Conservation (phyloP, 2,888 invertebrate species). For the Limnephilus lunatus region DNA sequence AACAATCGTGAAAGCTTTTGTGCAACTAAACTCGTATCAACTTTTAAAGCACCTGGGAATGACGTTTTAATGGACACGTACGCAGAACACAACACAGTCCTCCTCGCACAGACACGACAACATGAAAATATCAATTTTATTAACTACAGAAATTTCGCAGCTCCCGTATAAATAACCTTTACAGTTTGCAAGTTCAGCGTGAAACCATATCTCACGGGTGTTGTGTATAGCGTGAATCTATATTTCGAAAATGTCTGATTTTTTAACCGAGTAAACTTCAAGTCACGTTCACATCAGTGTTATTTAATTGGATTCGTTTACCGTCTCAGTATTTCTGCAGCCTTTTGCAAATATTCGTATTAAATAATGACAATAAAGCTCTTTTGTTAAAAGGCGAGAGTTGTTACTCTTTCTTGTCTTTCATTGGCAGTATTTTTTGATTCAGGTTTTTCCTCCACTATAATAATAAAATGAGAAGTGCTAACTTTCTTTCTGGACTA, state of each 20-base stretch:
- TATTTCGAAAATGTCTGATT: background rate
- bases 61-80: slow-evolving; percentile 34
- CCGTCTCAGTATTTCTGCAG: background rate
- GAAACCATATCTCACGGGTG: background rate
- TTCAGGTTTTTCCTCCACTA: background rate
- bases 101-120: background rate
- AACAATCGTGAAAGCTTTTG: slow-evolving; percentile 31
- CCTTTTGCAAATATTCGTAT: background rate
- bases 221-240: background rate
- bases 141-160: background rate
- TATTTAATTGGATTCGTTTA: background rate
- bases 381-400: background rate
- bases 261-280: background rate
- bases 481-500: background rate
- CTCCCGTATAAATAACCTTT: background rate
- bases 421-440: background rate
- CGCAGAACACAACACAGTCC: background rate
- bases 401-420: background rate
- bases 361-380: background rate
- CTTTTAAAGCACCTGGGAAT: slow-evolving; percentile 29
- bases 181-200: background rate
- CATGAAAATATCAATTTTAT: background rate
- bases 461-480: background rate
- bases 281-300: background rate
- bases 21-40: slow-evolving; percentile 25